Conservation (phyloP, 2,797 vertebrate genomes). For the Tadarida brasiliensis region DNA sequence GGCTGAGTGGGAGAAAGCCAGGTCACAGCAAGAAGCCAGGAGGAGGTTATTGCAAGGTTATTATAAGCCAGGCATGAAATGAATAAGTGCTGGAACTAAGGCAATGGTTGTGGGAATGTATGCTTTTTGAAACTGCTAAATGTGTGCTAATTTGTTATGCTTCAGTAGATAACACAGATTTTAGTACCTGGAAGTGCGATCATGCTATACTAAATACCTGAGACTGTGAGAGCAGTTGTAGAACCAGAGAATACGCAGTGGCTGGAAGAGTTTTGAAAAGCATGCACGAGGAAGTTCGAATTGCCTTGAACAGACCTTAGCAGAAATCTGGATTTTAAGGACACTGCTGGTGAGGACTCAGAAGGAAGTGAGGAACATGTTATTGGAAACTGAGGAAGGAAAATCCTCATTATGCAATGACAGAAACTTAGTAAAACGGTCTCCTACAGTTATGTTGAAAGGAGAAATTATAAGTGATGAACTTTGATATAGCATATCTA, state of each 20-base stretch:
- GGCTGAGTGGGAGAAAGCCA: neutral
- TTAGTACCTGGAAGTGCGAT: neutral
- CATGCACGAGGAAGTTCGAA: neutral
- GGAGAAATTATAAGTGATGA: neutral
- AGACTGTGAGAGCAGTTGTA: neutral
- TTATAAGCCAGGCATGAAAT: neutral
- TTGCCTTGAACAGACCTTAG: neutral
- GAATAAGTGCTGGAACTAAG: neutral
- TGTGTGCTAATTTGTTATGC: neutral
- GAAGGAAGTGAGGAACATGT: neutral
- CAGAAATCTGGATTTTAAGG: neutral
- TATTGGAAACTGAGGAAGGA: neutral
- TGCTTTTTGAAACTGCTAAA: neutral
- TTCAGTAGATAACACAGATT: neutral
- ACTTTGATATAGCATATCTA: neutral
- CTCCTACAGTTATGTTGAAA: constrained; percentile 14
- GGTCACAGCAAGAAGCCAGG: neutral
- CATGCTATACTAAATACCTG: neutral
- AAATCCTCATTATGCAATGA: neutral
- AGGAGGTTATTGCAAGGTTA: neutral
- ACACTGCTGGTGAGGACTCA: neutral
- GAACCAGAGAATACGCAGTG: neutral
- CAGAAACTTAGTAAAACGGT: neutral
- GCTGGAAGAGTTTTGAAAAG: constrained; percentile 47
- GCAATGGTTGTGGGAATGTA: neutral